Percentiles rank a stretch among this genome's conserved stretches.
phyloP scores from a whole-genome alignment of 2,113 vertebrate species.

The Etheostoma cragini region DNA sequence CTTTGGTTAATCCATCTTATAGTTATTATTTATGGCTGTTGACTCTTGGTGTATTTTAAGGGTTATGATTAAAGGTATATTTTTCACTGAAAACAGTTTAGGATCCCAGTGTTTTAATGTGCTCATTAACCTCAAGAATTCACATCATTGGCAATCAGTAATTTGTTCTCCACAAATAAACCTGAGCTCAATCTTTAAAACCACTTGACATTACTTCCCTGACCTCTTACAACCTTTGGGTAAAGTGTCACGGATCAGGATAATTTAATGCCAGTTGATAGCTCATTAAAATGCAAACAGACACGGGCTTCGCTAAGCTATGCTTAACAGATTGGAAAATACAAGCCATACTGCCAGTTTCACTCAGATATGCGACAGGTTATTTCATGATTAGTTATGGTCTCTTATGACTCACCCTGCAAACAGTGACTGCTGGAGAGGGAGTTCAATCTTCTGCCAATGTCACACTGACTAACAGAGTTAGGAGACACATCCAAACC shows the following conservation, averaged over 20 bases:
- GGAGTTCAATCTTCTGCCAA: constrained; percentile 72
- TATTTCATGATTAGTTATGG: constrained; percentile 78
- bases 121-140: constrained; percentile 54
- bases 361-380: constrained; percentile 70
- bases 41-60: constrained; percentile 16
- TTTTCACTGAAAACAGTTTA: constrained; percentile 20
- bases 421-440: constrained; percentile 68
- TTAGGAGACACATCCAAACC: constrained; percentile 62
- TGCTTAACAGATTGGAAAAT: constrained; percentile 76
- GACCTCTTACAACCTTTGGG: constrained; percentile 73
- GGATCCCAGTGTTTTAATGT: constrained; percentile 21
- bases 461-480: constrained; percentile 71
- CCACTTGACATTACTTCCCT: constrained; percentile 33
- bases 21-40: constrained; percentile 2
- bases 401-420: constrained; percentile 70
- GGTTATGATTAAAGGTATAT: constrained; percentile 14
- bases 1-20: constrained; percentile 1
- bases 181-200: constrained; percentile 64
- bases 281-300: constrained; percentile 79
- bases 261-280: constrained; percentile 76
- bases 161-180: constrained; percentile 47
- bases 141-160: constrained; percentile 43
- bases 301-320: constrained; percentile 57
- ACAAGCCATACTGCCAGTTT: constrained; percentile 66
- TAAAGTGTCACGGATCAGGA: constrained; percentile 64